Evolutionary conservation across 1,140 invertebrate genomes (phyloP).

Genomic region (Marisa cornuarietis): DNA sequence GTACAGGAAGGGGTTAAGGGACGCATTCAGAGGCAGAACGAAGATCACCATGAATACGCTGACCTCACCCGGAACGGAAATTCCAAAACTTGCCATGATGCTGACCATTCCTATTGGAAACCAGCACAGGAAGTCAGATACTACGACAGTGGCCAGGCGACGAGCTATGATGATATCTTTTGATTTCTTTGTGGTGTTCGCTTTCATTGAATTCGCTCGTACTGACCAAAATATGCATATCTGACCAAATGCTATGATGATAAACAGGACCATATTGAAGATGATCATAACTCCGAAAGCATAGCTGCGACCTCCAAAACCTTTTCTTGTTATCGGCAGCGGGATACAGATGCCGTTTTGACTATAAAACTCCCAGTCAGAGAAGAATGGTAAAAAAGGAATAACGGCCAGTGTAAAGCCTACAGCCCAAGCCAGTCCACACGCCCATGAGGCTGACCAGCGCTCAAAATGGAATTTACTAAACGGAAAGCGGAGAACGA

Average conservation of each 20-base stretch:
- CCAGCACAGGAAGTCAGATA: conserved; percentile 26
- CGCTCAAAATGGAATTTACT: background rate
- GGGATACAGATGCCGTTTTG: conserved; percentile 39
- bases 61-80: conserved; percentile 21
- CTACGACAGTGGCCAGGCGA: conserved; percentile 5
- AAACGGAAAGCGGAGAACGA: conserved; percentile 10
- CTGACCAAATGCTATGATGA: conserved; percentile 37
- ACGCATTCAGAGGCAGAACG: conserved; percentile 26
- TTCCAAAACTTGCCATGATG: conserved; percentile 5
- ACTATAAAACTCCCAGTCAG: conserved; percentile 36
- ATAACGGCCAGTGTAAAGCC: conserved; percentile 7
- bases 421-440: conserved; percentile 7
- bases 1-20: conserved; percentile 30
- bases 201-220: background rate
- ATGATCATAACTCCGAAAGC: conserved; percentile 35
- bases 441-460: conserved; percentile 12
- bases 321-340: conserved; percentile 31
- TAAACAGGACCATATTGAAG: conserved; percentile 36
- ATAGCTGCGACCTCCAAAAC: conserved; percentile 32
- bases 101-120: conserved; percentile 33
- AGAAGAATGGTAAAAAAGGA: conserved; percentile 9
- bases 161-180: conserved; percentile 17
- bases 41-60: conserved; percentile 22
- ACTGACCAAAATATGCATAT: conserved; percentile 7
- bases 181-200: background rate